Evolutionary conservation across 2,797 vertebrate genomes (phyloP), one percentile per base, ranked within the genome.

Genomic region (Ctenopoma kingsleyae): DNA sequence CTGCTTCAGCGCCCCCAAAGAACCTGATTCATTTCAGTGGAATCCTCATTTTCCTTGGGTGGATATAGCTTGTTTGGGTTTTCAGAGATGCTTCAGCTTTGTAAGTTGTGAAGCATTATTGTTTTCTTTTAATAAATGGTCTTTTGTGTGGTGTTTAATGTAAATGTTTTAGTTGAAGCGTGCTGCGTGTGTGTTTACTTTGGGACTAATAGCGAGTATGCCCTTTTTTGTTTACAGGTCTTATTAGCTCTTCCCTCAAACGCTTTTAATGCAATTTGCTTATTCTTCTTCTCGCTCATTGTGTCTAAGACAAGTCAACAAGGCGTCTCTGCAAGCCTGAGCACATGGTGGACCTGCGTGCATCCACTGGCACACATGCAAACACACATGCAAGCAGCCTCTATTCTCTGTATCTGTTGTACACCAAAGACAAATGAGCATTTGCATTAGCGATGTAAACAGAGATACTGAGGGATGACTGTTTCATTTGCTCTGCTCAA

Each of bases 61-160:
- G 77, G 81, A 83, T 67, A 23, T 10, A 64, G 65, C 44, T 61
- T 54, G 66, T 83, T 82, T 67, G 66, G 81, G 64, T 81, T 90
- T 75, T 70, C 59, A 75, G 74, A 75, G 82, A 78, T 71, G 81
- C 80, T 78, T 74, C 79, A 62, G 65, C 82, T 81, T 87, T 78
- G 76, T 67, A 62, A 83, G 83, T 87, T 70, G 68, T 59, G 79
- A 82, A 78, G 76, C 71, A 68, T 78, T 74, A 62, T 56, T 91
- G 85, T 90, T 90, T 90, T 90, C 85, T 90, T 90, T 89, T 90
- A 90, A 91, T 92, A 90, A 92, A 87, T 52, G 74, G 71, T 69
- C 76, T 80, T 87, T 86, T 89, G 79, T 61, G 80, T 74, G 59
- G 65, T 27, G 69, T 76, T 87, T 17, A 86, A 85, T 79, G 85